Conservation (phyloP, 1,140 invertebrate genomes). For the Leptinotarsa lineolata region DNA sequence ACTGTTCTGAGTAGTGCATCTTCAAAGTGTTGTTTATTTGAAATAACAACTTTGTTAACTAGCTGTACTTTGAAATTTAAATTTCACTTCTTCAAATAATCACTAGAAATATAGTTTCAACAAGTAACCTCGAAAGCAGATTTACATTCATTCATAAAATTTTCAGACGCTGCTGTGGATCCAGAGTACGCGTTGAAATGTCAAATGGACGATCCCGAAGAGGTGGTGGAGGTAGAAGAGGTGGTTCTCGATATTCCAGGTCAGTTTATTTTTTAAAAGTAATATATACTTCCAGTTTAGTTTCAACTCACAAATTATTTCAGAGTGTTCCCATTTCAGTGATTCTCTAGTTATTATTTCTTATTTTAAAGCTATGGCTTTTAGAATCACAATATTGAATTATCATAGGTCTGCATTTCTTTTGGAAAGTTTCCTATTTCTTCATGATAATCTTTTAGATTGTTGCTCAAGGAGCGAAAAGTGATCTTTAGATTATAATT, state of each 20-base stretch:
- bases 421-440: too few species aligned
- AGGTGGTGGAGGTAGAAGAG: conserved; percentile 63
- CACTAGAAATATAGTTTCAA: background rate
- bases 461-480: too few species aligned
- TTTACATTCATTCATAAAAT: background rate
- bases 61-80: too few species aligned
- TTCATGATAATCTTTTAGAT: too few species aligned
- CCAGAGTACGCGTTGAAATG: conserved; percentile 84
- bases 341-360: background rate
- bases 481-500: too few species aligned
- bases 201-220: conserved; percentile 81
- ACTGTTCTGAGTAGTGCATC: too few species aligned
- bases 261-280: conserved; percentile 48
- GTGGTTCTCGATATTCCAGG: conserved; percentile 61
- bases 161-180: conserved; percentile 77
- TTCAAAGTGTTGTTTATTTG: too few species aligned
- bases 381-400: too few species aligned
- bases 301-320: background rate
- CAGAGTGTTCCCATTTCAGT: background rate
- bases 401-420: too few species aligned
- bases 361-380: background rate
- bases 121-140: background rate
- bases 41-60: too few species aligned
- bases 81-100: too few species aligned
- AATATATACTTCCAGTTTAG: background rate